These are phyloP conservation scores for Dicerorhinus sumatrensis DNA, from an alignment of 2,113 vertebrate species.

Conservation along the genomic window DNA sequence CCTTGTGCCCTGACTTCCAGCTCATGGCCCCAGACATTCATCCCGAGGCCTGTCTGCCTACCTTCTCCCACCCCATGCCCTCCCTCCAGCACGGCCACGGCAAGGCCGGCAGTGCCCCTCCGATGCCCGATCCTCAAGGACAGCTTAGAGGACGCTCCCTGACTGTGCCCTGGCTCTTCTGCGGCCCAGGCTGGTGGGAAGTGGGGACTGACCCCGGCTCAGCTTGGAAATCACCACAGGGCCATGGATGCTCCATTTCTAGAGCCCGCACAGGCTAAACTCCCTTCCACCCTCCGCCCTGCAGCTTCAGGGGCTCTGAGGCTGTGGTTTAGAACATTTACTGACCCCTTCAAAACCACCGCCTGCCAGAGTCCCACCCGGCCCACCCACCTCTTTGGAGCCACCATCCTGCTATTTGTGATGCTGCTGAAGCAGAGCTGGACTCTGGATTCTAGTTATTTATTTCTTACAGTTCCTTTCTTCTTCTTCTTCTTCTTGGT, in stretches of 20 bases:
- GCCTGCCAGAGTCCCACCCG: background rate
- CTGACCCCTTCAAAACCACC: background rate
- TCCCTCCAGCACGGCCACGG: background rate
- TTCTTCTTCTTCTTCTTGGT: background rate
- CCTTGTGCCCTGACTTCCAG: background rate
- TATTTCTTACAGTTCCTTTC: background rate
- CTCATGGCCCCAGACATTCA: background rate
- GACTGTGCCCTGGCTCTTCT: background rate
- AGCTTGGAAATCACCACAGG: background rate
- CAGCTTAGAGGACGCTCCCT: slow-evolving; percentile 67
- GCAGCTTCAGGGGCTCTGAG: background rate
- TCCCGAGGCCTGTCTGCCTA: background rate
- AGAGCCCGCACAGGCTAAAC: background rate
- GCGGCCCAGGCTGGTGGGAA: background rate
- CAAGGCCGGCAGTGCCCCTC: background rate
- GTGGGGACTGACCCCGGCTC: background rate
- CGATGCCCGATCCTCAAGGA: slow-evolving; percentile 53
- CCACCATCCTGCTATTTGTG: background rate
- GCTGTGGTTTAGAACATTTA: background rate
- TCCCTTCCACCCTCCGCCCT: no score
- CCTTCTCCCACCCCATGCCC: background rate
- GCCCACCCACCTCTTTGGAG: background rate
- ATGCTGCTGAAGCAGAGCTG: background rate
- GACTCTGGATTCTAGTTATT: background rate
- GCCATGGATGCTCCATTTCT: background rate